Evolutionary conservation across 1,140 invertebrate genomes (phyloP).

Genomic region (Cecropterus lyciades): DNA sequence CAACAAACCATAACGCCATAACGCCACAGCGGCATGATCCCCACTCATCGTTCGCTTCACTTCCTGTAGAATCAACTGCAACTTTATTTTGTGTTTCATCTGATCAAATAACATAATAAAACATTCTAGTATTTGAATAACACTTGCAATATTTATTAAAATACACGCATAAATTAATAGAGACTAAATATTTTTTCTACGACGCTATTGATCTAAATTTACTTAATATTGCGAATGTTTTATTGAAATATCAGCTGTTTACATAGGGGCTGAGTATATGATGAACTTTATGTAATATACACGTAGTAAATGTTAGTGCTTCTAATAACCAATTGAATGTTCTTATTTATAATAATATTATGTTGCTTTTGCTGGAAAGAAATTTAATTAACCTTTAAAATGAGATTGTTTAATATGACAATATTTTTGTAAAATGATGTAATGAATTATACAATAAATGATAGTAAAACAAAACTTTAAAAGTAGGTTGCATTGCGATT

Average conservation of each 20-base stretch:
- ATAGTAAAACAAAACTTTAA: not conserved
- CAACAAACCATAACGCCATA: constrained; percentile 13
- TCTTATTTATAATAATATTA: not conserved
- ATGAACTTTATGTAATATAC: not conserved
- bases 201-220: too few species aligned
- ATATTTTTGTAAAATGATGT: too few species aligned
- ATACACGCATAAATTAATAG: not conserved
- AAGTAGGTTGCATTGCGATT: constrained; percentile 3
- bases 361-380: constrained; percentile 1
- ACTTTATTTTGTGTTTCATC: constrained; percentile 23
- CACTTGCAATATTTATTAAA: constrained; percentile 1
- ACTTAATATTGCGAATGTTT: constrained; percentile 1
- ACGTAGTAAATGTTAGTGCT: constrained; percentile 2
- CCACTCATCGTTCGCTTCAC: constrained; percentile 27
- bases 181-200: too few species aligned
- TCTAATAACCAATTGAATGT: not conserved
- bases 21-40: constrained; percentile 13
- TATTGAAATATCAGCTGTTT: not conserved
- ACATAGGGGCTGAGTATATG: not conserved
- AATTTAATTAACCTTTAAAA: not conserved
- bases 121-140: constrained; percentile 13
- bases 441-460: too few species aligned
- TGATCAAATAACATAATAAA: constrained; percentile 12
- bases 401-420: too few species aligned
- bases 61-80: constrained; percentile 31